A percentile compares a stretch with the other conserved stretches of the same genome.
Conservation (phyloP, 2,888 invertebrate genomes). For the Latrodectus elegans region DNA sequence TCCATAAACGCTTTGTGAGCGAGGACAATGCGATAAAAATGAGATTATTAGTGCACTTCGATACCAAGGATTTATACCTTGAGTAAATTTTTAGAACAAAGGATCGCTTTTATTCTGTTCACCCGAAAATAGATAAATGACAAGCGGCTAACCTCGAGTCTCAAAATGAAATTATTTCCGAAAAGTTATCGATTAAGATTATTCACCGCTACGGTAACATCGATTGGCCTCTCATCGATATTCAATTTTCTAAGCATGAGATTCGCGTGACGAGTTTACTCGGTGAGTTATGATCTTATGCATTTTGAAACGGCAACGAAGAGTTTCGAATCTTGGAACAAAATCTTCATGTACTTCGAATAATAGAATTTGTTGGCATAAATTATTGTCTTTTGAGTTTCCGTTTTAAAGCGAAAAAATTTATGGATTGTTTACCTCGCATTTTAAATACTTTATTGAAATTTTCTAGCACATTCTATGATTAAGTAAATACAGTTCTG, state of each 20-base stretch:
- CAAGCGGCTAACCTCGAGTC: constrained; percentile 22
- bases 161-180: constrained; percentile 50
- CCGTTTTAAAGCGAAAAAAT: neutral
- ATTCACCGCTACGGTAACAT: constrained; percentile 38
- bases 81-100: constrained; percentile 57
- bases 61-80: constrained; percentile 58
- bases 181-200: constrained; percentile 50
- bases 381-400: neutral
- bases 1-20: constrained; percentile 57
- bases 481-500: too few relatives aligned
- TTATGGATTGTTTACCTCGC: too few relatives aligned
- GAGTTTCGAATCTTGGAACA: neutral
- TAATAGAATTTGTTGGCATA: neutral
- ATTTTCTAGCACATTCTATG: too few relatives aligned
- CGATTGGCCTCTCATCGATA: constrained; percentile 37
- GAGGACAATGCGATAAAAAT: constrained; percentile 57
- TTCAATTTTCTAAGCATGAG: constrained; percentile 37
- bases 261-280: constrained; percentile 28
- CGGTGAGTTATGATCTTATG: constrained; percentile 10
- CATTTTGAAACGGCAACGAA: neutral
- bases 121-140: constrained; percentile 49
- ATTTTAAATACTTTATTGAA: too few relatives aligned
- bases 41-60: constrained; percentile 56
- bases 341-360: neutral
- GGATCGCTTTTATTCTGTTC: constrained; percentile 34